Conservation (phyloP, 2,797 vertebrate species). For the Sebastes hubbsi region DNA sequence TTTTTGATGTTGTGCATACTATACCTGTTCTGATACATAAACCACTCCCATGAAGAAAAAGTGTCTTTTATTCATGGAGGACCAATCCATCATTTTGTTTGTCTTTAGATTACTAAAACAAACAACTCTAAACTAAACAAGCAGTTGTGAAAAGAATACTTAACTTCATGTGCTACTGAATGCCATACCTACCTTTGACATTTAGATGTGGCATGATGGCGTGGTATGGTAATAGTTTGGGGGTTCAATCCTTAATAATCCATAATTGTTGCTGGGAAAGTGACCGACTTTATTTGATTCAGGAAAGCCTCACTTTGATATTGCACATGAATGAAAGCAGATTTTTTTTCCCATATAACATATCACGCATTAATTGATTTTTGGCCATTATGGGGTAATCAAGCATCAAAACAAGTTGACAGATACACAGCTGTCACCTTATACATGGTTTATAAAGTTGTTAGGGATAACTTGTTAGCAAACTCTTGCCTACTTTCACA, state of each 20-base stretch:
- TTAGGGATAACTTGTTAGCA: background rate
- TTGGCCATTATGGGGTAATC: background rate
- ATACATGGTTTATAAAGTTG: background rate
- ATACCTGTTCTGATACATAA: background rate
- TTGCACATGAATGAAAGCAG: background rate
- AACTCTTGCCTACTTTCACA: background rate
- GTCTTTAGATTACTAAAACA: background rate
- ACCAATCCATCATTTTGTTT: background rate
- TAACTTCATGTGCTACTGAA: background rate
- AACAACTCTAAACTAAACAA: no score
- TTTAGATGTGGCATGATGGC: rapidly evolving
- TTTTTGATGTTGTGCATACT: slow-evolving; percentile 3
- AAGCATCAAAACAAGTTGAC: background rate
- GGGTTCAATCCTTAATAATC: background rate
- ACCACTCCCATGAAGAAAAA: background rate
- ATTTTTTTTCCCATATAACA: no score
- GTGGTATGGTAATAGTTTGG: background rate
- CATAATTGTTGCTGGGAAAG: background rate
- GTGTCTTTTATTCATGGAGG: background rate
- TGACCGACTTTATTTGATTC: background rate
- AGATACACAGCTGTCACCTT: no score
- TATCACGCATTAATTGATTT: background rate
- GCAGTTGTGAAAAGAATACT: background rate
- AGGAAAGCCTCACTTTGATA: background rate
- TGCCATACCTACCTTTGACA: no score